These are phyloP conservation scores for Habrosyne pyritoides DNA, from an alignment of 2,888 invertebrate genomes.

Conservation along the genomic window DNA sequence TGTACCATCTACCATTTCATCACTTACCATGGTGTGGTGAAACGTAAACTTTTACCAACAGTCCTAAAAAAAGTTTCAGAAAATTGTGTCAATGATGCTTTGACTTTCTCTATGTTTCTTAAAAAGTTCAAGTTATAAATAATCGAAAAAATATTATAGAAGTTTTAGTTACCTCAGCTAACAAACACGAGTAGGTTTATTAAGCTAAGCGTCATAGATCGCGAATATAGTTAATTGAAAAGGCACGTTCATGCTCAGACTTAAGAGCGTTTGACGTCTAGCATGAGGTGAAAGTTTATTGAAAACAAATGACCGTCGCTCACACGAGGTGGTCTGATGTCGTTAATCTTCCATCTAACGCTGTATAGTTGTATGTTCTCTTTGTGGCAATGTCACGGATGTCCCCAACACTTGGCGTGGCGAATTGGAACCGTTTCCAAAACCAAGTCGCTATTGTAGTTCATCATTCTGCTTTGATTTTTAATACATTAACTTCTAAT, in stretches of 20 bases:
- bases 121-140: no score
- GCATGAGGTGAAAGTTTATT: slow-evolving; percentile 46
- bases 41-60: no score
- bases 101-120: no score
- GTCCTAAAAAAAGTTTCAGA: no score
- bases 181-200: no score
- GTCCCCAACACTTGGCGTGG: slow-evolving; percentile 36
- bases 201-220: no score
- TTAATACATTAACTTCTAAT: slow-evolving; percentile 53
- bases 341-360: slow-evolving; percentile 69
- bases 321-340: slow-evolving; percentile 60
- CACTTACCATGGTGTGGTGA: no score
- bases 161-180: neutral
- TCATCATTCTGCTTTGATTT: slow-evolving; percentile 41
- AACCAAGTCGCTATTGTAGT: slow-evolving; percentile 32
- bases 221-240: neutral
- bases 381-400: slow-evolving; percentile 61
- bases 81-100: no score
- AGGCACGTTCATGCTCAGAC: neutral
- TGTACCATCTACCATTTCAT: no score
- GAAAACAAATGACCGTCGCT: slow-evolving; percentile 52
- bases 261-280: neutral
- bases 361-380: slow-evolving; percentile 21
- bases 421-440: slow-evolving; percentile 34
- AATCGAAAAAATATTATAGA: no score